These are phyloP conservation scores for Gastracanthus pulcherrimus DNA, from an alignment of 2,888 invertebrate species.

Conservation along the genomic window DNA sequence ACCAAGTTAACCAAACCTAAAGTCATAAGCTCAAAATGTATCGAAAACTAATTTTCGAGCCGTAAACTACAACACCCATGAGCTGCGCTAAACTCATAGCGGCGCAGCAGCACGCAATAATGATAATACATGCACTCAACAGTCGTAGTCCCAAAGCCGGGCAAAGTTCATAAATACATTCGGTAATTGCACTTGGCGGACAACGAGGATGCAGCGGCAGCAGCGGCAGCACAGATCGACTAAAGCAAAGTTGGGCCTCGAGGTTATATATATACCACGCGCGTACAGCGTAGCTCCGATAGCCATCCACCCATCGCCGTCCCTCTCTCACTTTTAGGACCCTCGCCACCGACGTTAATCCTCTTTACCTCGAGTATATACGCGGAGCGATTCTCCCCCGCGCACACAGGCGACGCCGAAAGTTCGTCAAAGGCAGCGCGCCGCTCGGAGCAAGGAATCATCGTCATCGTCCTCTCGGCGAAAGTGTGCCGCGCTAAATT, in stretches of 20 bases:
- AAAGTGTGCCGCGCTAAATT: not conserved
- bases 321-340: not conserved
- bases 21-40: not conserved
- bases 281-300: not conserved
- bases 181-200: slow-evolving; percentile 9
- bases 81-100: not conserved
- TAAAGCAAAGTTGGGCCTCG: slow-evolving; percentile 11
- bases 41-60: not conserved
- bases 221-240: not conserved
- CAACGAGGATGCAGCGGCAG: too few species aligned
- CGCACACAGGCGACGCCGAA: not conserved
- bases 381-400: not conserved
- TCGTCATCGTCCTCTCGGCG: too few species aligned
- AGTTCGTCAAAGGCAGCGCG: not conserved
- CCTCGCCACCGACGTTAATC: not conserved
- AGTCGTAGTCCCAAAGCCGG: not conserved
- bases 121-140: slow-evolving; percentile 13
- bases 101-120: not conserved
- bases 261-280: too few species aligned
- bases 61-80: not conserved
- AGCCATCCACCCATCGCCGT: not conserved
- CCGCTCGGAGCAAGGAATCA: not conserved
- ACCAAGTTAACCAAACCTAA: too few species aligned
- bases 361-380: slow-evolving; percentile 4
- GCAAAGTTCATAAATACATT: slow-evolving; percentile 14